Evolutionary conservation across 2,797 vertebrate species (phyloP), one percentile per base, ranked within the genome.

Genomic region (Orestias chungarensis): DNA sequence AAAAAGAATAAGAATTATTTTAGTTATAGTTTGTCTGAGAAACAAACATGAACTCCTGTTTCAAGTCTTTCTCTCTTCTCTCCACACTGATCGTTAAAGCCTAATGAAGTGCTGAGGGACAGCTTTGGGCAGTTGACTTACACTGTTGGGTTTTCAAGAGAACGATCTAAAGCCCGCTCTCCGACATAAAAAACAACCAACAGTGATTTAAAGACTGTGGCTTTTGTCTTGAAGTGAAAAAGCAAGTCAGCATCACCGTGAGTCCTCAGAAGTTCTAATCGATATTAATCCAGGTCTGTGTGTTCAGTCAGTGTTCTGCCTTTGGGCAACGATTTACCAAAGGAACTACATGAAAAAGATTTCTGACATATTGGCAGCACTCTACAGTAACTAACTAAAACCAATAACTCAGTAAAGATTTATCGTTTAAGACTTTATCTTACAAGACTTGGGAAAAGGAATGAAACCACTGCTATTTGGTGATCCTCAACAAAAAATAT

Each of bases 101-200:
- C 66, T 64, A 86, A 87, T 76, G 82, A 85, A 72, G 75, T 82
- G 77, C 83, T 79, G 75, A 79, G 64, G 75, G 82, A 80, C 75
- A 70, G 76, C 80, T 85, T 62, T 75, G 73, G 44, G 70, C 74
- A 75, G 81, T 68, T 77, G 73, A 47, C 66, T 74, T 15, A 80
- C 72, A 1, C 46, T 66, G 40, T 80, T 72, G 50, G 46, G 74
- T 80, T 84, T 65, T 75, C 66, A 86, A 82, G 70, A 67, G 42
- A 73, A 75, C 75, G 76, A 84, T 88, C 71, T 78, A 87, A 84
- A 78, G 78, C 74, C 65, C 78, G n/a, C 57, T 74, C 74, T 59
- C 66, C 64, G 73, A 66, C 81, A 86, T 88, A 68, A 76, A 70
- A 74, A 72, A 68, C 78, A 80, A 57, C 76, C 1, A 29, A 52